Conservation (phyloP, 2,888 invertebrate species). For the Mythimna loreyi region DNA sequence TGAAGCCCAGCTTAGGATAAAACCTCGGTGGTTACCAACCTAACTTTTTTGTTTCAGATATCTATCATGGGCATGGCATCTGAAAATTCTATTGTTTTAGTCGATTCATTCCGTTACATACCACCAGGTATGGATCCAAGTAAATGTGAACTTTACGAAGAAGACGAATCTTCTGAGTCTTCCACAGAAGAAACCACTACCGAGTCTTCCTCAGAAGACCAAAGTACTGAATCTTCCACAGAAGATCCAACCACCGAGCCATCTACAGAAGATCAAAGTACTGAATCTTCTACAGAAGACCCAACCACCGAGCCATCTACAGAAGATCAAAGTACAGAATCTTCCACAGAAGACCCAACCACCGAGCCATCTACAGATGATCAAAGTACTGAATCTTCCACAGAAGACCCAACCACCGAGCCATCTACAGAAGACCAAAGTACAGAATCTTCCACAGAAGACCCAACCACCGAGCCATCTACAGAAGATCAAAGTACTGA, state of each 20-base stretch:
- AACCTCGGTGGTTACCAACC: slow-evolving; percentile 2
- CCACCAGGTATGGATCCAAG: slow-evolving; percentile 63
- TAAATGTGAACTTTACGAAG: slow-evolving; percentile 72
- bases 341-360: not conserved
- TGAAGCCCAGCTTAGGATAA: slow-evolving; percentile 1
- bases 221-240: not conserved
- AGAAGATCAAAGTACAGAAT: not conserved
- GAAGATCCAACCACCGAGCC: not conserved
- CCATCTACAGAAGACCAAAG: not conserved
- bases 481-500: not conserved
- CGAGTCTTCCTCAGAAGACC: not conserved
- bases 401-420: not conserved
- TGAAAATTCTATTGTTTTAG: slow-evolving; percentile 64
- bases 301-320: not conserved
- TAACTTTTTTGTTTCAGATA: slow-evolving; percentile 71
- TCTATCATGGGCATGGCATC: slow-evolving; percentile 71
- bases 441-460: not conserved
- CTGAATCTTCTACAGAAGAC: not conserved
- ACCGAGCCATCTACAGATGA: not conserved
- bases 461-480: not conserved
- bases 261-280: not conserved
- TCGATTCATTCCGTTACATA: slow-evolving; percentile 80
- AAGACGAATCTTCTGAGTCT: slow-evolving; percentile 15
- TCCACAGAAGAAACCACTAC: not conserved
- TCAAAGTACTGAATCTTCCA: not conserved